These are phyloP conservation scores for Drepana falcataria DNA, from an alignment of 2,888 invertebrate species.

Conservation along the genomic window DNA sequence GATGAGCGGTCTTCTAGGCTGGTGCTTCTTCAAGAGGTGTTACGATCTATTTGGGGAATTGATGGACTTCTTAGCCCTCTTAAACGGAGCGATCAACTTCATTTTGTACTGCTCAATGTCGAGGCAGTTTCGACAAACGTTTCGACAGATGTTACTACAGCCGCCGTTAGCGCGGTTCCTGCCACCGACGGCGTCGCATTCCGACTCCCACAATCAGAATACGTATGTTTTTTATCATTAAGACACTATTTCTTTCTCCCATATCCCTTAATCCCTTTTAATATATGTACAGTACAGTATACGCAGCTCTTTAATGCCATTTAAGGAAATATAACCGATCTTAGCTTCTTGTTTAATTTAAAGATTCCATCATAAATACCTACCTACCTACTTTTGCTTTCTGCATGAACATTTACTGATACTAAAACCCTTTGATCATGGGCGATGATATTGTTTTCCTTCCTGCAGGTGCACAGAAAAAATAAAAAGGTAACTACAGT, in stretches of 20 bases:
- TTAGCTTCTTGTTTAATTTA: neutral
- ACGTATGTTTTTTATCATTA: slow-evolving; percentile 69
- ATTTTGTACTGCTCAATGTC: slow-evolving; percentile 97
- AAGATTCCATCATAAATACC: too few relatives aligned
- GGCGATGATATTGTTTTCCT: slow-evolving; percentile 41
- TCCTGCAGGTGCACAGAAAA: slow-evolving; percentile 66
- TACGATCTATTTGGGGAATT: slow-evolving; percentile 90
- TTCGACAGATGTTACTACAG: slow-evolving; percentile 84
- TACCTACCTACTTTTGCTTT: neutral
- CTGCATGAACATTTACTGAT: slow-evolving; percentile 3
- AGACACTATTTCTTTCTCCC: neutral
- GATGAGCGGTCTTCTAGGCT: slow-evolving; percentile 82
- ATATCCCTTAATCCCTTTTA: too few relatives aligned
- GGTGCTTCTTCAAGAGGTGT: slow-evolving; percentile 87
- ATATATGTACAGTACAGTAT: too few relatives aligned
- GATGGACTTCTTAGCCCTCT: slow-evolving; percentile 92
- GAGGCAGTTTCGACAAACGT: slow-evolving; percentile 91
- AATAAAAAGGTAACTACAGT: slow-evolving; percentile 63
- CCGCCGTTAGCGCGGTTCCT: slow-evolving; percentile 80
- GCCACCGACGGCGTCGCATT: slow-evolving; percentile 77
- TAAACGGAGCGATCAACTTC: slow-evolving; percentile 96
- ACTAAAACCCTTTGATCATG: slow-evolving; percentile 19
- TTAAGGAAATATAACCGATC: too few relatives aligned
- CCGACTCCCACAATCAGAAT: slow-evolving; percentile 81
- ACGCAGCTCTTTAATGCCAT: too few relatives aligned